phyloP scores from a whole-genome alignment of 2,797 vertebrate species.

The Galagoides demidoff region DNA sequence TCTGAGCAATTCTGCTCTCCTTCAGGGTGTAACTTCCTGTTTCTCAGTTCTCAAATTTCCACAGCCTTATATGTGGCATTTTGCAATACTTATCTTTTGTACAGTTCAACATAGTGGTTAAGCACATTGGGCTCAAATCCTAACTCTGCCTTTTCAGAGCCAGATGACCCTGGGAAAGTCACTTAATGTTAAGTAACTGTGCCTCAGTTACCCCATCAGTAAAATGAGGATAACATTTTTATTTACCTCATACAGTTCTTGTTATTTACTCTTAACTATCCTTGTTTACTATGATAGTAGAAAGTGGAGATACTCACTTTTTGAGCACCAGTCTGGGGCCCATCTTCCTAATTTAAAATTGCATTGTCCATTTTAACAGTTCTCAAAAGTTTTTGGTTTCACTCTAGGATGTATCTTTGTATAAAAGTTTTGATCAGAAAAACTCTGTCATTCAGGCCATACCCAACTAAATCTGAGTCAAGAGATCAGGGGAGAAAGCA shows the following conservation, averaged over 20 bases:
- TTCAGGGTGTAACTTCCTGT: background rate
- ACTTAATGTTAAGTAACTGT: background rate
- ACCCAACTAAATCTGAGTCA: background rate
- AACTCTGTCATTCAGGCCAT: background rate
- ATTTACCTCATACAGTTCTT: background rate
- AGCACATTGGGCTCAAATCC: background rate
- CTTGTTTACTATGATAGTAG: background rate
- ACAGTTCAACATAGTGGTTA: background rate
- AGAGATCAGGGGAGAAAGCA: background rate
- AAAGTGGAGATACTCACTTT: constrained; percentile 32
- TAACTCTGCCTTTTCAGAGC: background rate
- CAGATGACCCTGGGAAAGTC: background rate
- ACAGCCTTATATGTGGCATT: background rate
- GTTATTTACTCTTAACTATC: background rate
- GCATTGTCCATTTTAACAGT: background rate
- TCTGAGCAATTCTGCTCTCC: background rate
- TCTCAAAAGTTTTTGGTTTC: background rate
- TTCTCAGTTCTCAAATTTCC: background rate
- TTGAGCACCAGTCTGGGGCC: background rate
- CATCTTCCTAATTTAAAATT: background rate
- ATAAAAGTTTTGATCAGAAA: background rate
- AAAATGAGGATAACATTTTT: background rate
- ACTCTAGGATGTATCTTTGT: background rate
- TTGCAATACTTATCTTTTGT: background rate
- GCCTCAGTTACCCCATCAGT: background rate